A percentile compares a stretch with the other conserved stretches of the same genome.
Evolutionary conservation across 2,113 vertebrate genomes (phyloP).

Genomic region (Cephalopterus ornatus): DNA sequence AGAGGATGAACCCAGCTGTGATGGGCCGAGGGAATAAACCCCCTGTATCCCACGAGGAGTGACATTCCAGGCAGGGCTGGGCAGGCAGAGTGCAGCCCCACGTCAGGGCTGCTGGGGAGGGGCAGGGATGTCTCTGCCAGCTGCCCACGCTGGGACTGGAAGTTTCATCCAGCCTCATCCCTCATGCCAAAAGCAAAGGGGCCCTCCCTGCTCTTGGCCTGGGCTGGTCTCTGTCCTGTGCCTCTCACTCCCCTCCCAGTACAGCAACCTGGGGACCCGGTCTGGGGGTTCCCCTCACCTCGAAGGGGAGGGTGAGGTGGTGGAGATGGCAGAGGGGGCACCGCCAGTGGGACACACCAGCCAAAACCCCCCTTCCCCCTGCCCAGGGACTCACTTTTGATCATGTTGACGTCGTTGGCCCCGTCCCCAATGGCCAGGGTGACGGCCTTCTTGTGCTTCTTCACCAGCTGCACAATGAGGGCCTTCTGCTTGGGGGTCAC

Average conservation of each 20-base stretch:
- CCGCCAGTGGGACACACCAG: accelerated
- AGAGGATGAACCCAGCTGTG: not conserved
- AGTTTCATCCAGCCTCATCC: not conserved
- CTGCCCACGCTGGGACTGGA: not conserved
- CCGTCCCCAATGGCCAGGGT: slow-evolving; percentile 91
- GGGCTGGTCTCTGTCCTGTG: not conserved
- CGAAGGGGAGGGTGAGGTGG: not conserved
- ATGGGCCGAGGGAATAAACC: not conserved
- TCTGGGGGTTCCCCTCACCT: not conserved
- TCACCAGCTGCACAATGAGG: slow-evolving; percentile 81
- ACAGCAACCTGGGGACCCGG: not conserved
- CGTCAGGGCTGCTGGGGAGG: not conserved
- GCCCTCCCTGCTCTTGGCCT: not conserved
- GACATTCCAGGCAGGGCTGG: not conserved
- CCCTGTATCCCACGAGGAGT: not conserved
- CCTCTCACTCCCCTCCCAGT: not conserved
- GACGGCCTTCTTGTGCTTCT: slow-evolving; percentile 78
- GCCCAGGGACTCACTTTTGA: slow-evolving; percentile 82
- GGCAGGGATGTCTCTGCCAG: not conserved
- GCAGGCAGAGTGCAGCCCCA: accelerated
- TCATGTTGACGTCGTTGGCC: slow-evolving; percentile 96
- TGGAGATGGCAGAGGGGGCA: not conserved
- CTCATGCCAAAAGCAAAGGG: accelerated
- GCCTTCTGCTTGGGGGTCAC: slow-evolving; percentile 94
- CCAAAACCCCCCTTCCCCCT: accelerated